These are phyloP conservation scores for Zophobas morio DNA, from an alignment of 1,140 invertebrate genomes.

Conservation along the genomic window DNA sequence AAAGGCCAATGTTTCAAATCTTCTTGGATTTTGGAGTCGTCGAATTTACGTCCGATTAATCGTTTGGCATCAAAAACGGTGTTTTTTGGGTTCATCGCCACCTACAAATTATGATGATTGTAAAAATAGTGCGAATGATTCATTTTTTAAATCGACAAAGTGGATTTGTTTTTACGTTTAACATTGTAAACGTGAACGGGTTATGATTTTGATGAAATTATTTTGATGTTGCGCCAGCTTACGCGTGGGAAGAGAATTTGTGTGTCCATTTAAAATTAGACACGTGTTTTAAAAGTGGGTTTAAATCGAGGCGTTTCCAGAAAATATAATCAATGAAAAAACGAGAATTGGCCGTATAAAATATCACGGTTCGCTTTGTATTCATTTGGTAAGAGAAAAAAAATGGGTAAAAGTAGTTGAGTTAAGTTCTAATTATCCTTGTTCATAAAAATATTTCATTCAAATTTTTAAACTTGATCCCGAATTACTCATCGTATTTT, in stretches of 20 bases:
- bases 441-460: no score
- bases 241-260: conserved; percentile 22
- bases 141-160: background rate
- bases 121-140: conserved; percentile 7
- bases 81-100: conserved; percentile 82
- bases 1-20: conserved; percentile 89
- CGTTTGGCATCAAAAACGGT: conserved; percentile 83
- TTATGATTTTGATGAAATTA: conserved; percentile 30
- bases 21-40: conserved; percentile 80
- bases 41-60: conserved; percentile 76
- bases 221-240: conserved; percentile 20
- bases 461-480: no score
- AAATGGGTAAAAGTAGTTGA: no score
- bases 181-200: background rate
- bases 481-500: no score
- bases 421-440: no score
- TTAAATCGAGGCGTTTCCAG: conserved; percentile 23
- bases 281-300: background rate
- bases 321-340: background rate
- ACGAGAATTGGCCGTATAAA: background rate
- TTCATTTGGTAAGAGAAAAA: no score
- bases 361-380: no score
- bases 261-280: conserved; percentile 13
- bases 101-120: conserved; percentile 47
- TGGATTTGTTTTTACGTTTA: background rate